Percentiles rank a stretch among this genome's conserved stretches.
phyloP scores from a whole-genome alignment of 64 coral and sea anemone genomes.

The Acropora tenuis region DNA sequence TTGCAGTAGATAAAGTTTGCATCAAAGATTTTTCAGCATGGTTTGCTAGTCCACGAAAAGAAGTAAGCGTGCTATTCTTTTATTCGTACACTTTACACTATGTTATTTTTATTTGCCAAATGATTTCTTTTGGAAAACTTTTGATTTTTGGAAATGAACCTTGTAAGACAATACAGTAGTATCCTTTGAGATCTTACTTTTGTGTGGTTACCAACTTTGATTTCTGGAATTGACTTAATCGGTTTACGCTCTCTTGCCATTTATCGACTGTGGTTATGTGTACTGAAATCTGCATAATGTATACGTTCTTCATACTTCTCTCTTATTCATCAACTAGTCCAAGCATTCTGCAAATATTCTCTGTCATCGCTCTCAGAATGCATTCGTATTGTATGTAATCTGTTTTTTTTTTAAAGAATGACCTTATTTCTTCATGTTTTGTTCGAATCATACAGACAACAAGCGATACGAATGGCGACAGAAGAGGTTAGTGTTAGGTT shows the following conservation, averaged over 20 bases:
- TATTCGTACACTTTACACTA: neutral
- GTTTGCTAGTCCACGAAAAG: neutral
- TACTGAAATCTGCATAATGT: no score
- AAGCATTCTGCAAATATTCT: no score
- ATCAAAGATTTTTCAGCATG: constrained; percentile 13
- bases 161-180: no score
- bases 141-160: no score
- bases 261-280: no score
- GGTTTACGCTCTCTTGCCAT: no score
- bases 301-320: no score
- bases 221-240: no score
- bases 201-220: no score
- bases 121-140: no score
- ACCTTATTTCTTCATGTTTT: neutral
- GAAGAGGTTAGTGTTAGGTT: neutral
- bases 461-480: neutral
- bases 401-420: neutral
- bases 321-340: no score
- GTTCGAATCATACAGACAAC: neutral
- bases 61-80: neutral
- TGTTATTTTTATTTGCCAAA: neutral
- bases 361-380: neutral
- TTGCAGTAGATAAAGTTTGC: neutral
- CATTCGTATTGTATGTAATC: neutral
- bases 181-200: no score